phyloP scores from a whole-genome alignment of 2,888 invertebrate species.

The Synergus itoensis region DNA sequence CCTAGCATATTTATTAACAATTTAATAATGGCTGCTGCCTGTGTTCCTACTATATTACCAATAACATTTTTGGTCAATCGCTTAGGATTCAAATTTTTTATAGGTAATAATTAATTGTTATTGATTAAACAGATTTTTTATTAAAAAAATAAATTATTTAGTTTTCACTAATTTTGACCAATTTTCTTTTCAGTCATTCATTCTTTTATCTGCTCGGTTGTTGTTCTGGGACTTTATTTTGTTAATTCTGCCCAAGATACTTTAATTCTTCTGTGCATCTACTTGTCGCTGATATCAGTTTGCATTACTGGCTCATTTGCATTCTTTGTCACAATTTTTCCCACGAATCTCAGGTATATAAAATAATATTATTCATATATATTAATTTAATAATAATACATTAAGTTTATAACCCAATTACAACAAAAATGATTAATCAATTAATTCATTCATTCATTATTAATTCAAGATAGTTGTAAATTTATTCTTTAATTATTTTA shows the following conservation, averaged over 20 bases:
- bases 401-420: no score
- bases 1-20: conserved; percentile 15
- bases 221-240: conserved; percentile 12
- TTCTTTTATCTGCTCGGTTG: conserved; percentile 7
- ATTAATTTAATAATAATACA: no score
- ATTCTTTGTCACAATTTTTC: conserved; percentile 16
- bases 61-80: conserved; percentile 9
- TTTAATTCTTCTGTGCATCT: conserved; percentile 28
- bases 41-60: conserved; percentile 4
- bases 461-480: no score
- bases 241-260: conserved; percentile 5
- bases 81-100: conserved; percentile 17
- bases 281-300: conserved; percentile 11
- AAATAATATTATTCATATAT: not conserved
- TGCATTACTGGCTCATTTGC: conserved; percentile 13
- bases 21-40: not conserved
- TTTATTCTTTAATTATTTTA: not conserved
- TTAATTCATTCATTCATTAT: no score
- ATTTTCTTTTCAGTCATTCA: not conserved
- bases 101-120: conserved; percentile 4
- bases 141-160: not conserved
- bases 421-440: no score
- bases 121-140: not conserved
- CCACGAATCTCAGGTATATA: conserved; percentile 25
- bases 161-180: no score